Evolutionary conservation across 1,140 invertebrate genomes (phyloP).

Genomic region (Pseudobourletiella spinata): DNA sequence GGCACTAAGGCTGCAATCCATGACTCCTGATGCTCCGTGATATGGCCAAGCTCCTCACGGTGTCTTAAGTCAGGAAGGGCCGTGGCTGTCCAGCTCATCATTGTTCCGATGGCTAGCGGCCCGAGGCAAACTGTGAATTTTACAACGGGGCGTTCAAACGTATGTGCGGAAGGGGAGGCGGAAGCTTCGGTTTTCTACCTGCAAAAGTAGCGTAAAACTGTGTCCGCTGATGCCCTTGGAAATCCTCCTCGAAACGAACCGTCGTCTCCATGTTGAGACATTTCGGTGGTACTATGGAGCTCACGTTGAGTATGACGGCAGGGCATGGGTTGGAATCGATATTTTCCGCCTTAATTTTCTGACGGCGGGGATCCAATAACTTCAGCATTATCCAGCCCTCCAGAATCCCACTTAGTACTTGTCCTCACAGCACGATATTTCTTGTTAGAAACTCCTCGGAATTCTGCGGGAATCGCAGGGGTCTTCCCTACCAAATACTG

Average conservation of each 20-base stretch:
- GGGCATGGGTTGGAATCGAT: not conserved
- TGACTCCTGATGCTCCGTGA: constrained; percentile 11
- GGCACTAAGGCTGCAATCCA: constrained; percentile 19
- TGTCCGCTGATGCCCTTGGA: not conserved
- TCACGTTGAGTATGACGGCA: not conserved
- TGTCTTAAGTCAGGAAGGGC: constrained; percentile 13
- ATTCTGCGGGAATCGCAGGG: too few species aligned
- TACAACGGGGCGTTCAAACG: too few species aligned
- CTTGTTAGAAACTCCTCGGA: too few species aligned
- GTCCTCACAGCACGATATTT: too few species aligned
- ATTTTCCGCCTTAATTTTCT: not conserved
- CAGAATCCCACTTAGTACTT: too few species aligned
- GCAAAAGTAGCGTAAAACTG: constrained; percentile 16
- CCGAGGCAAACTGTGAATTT: too few species aligned
- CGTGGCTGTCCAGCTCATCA: constrained; percentile 6
- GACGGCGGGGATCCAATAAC: not conserved
- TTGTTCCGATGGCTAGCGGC: constrained; percentile 14
- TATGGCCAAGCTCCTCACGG: constrained; percentile 1
- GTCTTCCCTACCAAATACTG: too few species aligned
- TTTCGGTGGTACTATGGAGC: not conserved
- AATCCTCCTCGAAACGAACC: not conserved
- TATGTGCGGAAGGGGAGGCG: too few species aligned
- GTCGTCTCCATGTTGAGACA: not conserved
- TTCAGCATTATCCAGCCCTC: too few species aligned
- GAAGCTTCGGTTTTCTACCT: too few species aligned